Percentiles rank a stretch among this genome's conserved stretches.
Conservation (phyloP, 2,113 vertebrate genomes). For the Centropristis striata region DNA sequence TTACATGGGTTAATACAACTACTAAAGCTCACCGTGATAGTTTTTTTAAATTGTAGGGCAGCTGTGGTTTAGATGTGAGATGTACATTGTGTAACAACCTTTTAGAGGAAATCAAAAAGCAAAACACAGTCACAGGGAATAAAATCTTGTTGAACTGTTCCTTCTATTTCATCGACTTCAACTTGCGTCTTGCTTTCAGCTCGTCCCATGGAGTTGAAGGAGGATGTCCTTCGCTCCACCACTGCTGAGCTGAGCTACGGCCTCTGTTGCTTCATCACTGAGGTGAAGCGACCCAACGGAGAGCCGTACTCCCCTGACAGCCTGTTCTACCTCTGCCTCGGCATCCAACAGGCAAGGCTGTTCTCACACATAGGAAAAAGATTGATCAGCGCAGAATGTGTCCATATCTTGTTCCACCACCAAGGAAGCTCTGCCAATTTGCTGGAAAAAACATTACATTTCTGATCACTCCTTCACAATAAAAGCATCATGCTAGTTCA, state of each 20-base stretch:
- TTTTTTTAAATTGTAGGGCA: too few species aligned
- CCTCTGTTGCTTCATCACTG: conserved; percentile 94
- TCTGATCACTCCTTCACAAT: neutral
- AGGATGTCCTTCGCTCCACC: conserved; percentile 93
- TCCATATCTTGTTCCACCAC: neutral
- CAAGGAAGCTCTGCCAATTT: neutral
- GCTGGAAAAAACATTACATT: neutral
- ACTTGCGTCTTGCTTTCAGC: conserved; percentile 78
- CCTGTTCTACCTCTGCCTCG: conserved; percentile 98
- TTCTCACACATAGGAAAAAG: neutral
- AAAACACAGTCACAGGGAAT: too few species aligned
- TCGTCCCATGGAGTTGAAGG: conserved; percentile 90
- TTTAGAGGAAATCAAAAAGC: too few species aligned
- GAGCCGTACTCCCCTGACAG: conserved; percentile 94
- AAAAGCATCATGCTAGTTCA: neutral
- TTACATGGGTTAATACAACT: too few species aligned
- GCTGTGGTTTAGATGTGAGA: too few species aligned
- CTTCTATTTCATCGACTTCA: too few species aligned
- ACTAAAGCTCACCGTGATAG: accelerated
- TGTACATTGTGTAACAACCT: too few species aligned
- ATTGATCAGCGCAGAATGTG: neutral
- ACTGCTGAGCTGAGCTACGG: conserved; percentile 96
- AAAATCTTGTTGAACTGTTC: too few species aligned
- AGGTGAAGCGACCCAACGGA: conserved; percentile 93
- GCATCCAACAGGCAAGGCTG: conserved; percentile 93